These are phyloP conservation scores for Seira sanloemensis DNA, from an alignment of 2,888 invertebrate genomes.

Conservation along the genomic window DNA sequence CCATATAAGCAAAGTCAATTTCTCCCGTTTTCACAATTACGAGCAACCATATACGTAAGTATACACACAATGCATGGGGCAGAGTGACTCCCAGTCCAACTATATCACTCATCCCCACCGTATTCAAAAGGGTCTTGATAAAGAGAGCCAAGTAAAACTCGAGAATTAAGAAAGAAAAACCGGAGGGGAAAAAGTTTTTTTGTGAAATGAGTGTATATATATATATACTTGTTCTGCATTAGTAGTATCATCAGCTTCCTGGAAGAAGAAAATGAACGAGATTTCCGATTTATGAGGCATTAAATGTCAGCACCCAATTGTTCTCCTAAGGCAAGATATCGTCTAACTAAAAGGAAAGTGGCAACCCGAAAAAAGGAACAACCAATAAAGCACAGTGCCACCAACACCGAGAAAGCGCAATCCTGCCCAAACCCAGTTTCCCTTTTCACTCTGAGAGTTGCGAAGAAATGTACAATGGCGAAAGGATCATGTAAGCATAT, in stretches of 20 bases:
- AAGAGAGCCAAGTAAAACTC: too few relatives aligned
- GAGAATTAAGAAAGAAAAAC: background rate
- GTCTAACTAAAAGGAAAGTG: conserved; percentile 16
- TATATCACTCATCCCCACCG: too few relatives aligned
- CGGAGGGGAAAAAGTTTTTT: background rate
- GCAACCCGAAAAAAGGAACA: conserved; percentile 1
- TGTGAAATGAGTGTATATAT: background rate
- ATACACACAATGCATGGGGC: background rate
- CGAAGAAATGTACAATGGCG: background rate
- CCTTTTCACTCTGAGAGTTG: too few relatives aligned
- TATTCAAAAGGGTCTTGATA: too few relatives aligned
- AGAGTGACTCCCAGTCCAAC: too few relatives aligned
- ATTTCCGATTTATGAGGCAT: conserved; percentile 65
- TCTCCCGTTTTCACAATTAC: background rate
- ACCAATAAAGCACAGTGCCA: background rate
- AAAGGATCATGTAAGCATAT: too few relatives aligned
- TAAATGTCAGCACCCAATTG: conserved; percentile 65
- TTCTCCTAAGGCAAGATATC: conserved; percentile 59
- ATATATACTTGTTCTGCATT: background rate
- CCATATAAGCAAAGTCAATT: background rate
- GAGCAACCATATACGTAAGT: too few relatives aligned
- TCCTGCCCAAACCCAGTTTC: too few relatives aligned
- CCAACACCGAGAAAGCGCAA: too few relatives aligned
- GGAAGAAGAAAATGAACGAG: conserved; percentile 61
- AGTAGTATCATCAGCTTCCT: conserved; percentile 27